A percentile compares a stretch with the other conserved stretches of the same genome.
phyloP scores from a whole-genome alignment of 2,113 vertebrate species.

The Mirounga angustirostris region DNA sequence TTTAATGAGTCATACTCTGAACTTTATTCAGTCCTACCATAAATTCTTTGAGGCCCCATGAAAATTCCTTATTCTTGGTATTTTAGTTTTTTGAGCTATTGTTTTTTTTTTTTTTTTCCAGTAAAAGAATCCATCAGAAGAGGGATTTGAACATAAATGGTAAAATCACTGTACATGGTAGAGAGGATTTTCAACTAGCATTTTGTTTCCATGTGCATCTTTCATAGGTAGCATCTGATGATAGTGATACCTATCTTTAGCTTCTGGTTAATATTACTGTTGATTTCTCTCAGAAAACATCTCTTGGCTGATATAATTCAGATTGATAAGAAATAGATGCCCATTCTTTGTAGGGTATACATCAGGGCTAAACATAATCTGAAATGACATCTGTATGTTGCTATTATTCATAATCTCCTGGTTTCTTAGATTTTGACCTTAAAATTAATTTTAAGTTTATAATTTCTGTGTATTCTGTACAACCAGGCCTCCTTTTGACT shows the following conservation, averaged over 20 bases:
- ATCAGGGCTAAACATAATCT: not conserved
- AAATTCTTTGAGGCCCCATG: not conserved
- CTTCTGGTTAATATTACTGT: not conserved
- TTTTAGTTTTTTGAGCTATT: not conserved
- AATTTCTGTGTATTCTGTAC: not conserved
- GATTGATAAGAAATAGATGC: not conserved
- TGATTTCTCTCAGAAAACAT: not conserved
- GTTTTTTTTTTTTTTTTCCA: not conserved
- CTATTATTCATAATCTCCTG: not conserved
- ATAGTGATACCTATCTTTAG: not conserved
- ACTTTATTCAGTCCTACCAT: not conserved
- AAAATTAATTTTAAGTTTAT: not conserved
- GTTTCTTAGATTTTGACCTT: not conserved
- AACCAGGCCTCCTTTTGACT: not conserved
- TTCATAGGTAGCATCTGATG: not conserved
- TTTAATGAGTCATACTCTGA: not conserved
- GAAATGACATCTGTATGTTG: not conserved
- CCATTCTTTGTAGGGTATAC: not conserved
- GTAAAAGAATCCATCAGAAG: slow-evolving; percentile 2
- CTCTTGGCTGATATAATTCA: not conserved
- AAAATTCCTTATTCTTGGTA: not conserved
- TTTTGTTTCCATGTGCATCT: not conserved
- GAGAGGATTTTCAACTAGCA: not conserved
- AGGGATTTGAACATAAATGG: too few relatives aligned
- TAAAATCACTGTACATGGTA: not conserved